These are phyloP conservation scores for Orthonevra nobilis DNA, from an alignment of 2,888 invertebrate genomes.

Conservation along the genomic window DNA sequence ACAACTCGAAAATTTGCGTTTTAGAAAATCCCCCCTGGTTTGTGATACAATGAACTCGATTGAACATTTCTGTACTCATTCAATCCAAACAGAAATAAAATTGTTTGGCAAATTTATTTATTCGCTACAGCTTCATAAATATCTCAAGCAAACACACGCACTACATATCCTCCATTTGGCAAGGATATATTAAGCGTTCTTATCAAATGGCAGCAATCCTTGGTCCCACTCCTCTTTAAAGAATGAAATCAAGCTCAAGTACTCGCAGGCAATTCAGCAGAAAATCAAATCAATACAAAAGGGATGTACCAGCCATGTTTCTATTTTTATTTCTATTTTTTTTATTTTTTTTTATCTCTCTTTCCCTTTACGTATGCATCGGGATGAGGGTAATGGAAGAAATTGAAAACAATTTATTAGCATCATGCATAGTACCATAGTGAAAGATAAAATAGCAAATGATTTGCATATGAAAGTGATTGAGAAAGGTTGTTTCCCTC, in stretches of 20 bases:
- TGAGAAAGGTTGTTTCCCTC: constrained; percentile 68
- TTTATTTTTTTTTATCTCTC: not conserved
- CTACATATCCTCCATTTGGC: constrained; percentile 25
- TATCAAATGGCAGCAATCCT: constrained; percentile 56
- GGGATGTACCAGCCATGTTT: constrained; percentile 28
- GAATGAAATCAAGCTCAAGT: constrained; percentile 64
- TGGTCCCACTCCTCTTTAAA: constrained; percentile 39
- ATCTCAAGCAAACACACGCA: constrained; percentile 33
- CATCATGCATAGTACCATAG: constrained; percentile 60
- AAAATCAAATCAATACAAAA: constrained; percentile 69
- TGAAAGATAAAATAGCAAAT: constrained; percentile 70
- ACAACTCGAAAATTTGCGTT: no score
- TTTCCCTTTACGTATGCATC: constrained; percentile 6
- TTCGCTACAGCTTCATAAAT: constrained; percentile 50
- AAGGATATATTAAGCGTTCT: constrained; percentile 18
- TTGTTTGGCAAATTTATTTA: constrained; percentile 41
- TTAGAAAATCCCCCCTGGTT: no score
- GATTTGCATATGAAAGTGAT: constrained; percentile 70
- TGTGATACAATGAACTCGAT: no score
- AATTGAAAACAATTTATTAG: constrained; percentile 65
- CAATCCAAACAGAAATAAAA: not conserved
- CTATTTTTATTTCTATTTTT: constrained; percentile 14
- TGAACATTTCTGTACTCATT: not conserved
- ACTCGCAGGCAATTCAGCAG: constrained; percentile 65
- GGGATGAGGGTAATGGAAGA: constrained; percentile 18